These are phyloP conservation scores for Orthonychiurus folsomi DNA, from an alignment of 2,888 invertebrate genomes.

Conservation along the genomic window DNA sequence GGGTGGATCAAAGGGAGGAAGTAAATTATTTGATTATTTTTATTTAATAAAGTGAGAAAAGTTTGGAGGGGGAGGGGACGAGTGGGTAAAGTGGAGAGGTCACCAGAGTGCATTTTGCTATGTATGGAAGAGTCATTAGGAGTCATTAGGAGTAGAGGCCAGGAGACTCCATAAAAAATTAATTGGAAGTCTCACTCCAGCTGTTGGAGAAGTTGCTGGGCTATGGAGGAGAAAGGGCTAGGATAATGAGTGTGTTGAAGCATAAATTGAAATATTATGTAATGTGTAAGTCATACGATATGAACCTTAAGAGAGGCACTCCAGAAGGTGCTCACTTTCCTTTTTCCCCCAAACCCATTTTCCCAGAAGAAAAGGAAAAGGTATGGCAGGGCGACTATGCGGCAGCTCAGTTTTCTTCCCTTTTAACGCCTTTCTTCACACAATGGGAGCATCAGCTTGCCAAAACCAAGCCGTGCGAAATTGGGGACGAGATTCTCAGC, in stretches of 20 bases:
- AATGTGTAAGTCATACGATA: not conserved
- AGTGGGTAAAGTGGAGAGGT: not conserved
- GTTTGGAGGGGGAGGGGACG: no score
- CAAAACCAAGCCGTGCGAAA: no score
- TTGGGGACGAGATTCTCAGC: no score
- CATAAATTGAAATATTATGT: not conserved
- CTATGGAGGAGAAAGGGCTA: no score
- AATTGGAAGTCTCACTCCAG: slow-evolving; percentile 10
- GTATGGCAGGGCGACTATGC: no score
- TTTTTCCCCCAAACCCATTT: no score
- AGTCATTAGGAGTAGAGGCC: slow-evolving; percentile 8
- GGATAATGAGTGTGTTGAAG: not conserved
- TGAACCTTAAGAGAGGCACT: not conserved
- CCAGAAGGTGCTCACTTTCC: not conserved
- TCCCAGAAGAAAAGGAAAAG: no score
- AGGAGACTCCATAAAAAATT: slow-evolving; percentile 5
- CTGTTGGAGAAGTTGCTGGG: slow-evolving; percentile 2
- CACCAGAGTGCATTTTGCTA: not conserved
- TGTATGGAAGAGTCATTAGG: slow-evolving; percentile 4
- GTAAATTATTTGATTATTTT: not conserved
- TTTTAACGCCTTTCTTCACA: no score
- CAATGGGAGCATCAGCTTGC: no score
- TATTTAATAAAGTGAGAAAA: not conserved
- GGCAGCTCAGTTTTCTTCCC: no score
- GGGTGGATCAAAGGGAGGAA: no score